Conservation (phyloP, 2,797 vertebrate genomes). For the Anas capensis region DNA sequence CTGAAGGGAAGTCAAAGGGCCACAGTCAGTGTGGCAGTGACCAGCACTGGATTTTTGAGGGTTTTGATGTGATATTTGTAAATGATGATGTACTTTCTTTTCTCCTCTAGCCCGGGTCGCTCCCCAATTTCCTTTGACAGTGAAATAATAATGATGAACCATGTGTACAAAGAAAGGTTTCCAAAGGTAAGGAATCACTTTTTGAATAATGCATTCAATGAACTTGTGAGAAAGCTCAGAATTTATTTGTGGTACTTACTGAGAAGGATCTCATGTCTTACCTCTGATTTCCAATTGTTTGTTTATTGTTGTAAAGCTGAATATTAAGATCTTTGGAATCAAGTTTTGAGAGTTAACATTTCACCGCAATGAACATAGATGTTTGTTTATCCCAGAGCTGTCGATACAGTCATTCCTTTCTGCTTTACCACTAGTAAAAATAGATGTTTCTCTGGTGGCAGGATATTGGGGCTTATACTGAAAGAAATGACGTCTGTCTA, state of each 20-base stretch:
- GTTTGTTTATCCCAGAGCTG: background rate
- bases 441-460: slow-evolving; percentile 9
- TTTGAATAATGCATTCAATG: background rate
- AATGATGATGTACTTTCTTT: slow-evolving; percentile 38
- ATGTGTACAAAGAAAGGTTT: slow-evolving; percentile 99
- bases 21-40: background rate
- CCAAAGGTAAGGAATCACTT: slow-evolving; percentile 88
- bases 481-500: fast-evolving
- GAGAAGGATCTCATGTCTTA: background rate
- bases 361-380: background rate
- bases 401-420: background rate
- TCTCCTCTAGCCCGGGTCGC: slow-evolving; percentile 89
- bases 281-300: background rate
- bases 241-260: background rate
- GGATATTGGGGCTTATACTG: background rate
- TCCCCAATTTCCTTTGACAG: slow-evolving; percentile 96
- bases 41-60: background rate
- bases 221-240: background rate
- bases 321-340: background rate
- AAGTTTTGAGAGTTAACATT: background rate
- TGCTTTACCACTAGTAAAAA: background rate
- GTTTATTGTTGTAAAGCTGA: background rate
- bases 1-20: background rate
- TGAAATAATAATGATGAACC: slow-evolving; percentile 99
- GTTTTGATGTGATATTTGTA: background rate